Conservation (phyloP, 2,888 invertebrate genomes). For the Yponomeuta plumbellus region DNA sequence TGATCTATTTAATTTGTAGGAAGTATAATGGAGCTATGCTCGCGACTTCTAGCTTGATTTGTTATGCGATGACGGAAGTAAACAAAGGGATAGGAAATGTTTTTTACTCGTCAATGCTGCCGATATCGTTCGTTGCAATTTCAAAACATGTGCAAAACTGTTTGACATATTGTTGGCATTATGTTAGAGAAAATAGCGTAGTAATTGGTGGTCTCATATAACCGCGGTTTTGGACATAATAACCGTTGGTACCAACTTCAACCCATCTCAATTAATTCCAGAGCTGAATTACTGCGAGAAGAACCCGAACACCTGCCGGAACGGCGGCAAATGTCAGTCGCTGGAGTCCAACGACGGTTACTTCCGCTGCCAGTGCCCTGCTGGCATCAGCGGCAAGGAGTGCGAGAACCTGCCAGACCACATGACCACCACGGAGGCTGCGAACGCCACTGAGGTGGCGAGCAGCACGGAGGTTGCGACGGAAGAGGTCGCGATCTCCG, state of each 20-base stretch:
- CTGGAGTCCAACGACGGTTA: constrained; percentile 85
- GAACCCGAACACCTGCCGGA: constrained; percentile 84
- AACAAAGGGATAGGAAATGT: too few relatives aligned
- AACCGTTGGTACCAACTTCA: too few relatives aligned
- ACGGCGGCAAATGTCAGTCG: constrained; percentile 89
- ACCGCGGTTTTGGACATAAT: too few relatives aligned
- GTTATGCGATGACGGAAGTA: too few relatives aligned
- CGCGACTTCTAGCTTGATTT: too few relatives aligned
- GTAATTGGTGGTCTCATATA: too few relatives aligned
- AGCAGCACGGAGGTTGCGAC: constrained; percentile 26
- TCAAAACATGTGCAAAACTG: background rate
- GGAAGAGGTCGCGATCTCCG: constrained; percentile 18
- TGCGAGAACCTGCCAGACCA: constrained; percentile 79
- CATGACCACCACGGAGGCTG: constrained; percentile 35
- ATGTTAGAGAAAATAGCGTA: background rate
- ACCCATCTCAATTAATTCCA: constrained; percentile 44
- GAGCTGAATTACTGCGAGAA: constrained; percentile 90
- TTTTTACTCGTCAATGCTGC: too few relatives aligned
- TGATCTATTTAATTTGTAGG: too few relatives aligned
- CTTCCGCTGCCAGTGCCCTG: constrained; percentile 85
- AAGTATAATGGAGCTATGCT: too few relatives aligned
- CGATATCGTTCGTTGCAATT: too few relatives aligned
- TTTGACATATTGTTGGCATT: background rate
- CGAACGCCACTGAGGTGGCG: constrained; percentile 27
- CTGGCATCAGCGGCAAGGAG: constrained; percentile 84